Conservation (phyloP, 2,797 vertebrate species). For the Uromys caudimaculatus region DNA sequence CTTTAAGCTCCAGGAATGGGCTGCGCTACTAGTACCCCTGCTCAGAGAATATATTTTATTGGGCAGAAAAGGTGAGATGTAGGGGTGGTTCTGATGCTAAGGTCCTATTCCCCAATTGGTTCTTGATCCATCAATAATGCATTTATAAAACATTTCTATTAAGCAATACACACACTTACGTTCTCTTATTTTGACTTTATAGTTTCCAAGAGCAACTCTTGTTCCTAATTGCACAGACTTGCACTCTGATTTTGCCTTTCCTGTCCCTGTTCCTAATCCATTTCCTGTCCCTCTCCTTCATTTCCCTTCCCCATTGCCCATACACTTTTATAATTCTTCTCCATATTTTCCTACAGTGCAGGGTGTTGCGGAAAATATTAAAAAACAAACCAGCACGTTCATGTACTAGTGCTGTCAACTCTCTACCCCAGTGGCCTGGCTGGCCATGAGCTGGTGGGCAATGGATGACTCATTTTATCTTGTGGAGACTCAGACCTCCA, state of each 20-base stretch:
- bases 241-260: neutral
- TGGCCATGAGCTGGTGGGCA: no score
- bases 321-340: neutral
- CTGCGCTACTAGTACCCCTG: neutral
- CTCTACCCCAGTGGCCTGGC: no score
- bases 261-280: no score
- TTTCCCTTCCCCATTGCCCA: no score
- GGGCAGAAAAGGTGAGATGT: neutral
- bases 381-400: no score
- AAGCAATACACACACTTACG: neutral
- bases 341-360: neutral
- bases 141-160: conserved; percentile 5
- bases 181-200: neutral
- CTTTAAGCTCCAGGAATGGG: neutral
- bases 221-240: neutral
- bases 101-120: neutral
- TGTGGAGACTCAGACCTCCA: no score
- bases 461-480: no score
- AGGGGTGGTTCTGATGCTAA: neutral
- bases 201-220: neutral
- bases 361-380: no score
- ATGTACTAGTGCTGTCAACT: no score
- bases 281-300: no score
- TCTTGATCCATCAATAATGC: neutral
- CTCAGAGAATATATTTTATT: neutral